These are phyloP conservation scores for Ctenomys sociabilis DNA, from an alignment of 2,113 vertebrate species.

Conservation along the genomic window DNA sequence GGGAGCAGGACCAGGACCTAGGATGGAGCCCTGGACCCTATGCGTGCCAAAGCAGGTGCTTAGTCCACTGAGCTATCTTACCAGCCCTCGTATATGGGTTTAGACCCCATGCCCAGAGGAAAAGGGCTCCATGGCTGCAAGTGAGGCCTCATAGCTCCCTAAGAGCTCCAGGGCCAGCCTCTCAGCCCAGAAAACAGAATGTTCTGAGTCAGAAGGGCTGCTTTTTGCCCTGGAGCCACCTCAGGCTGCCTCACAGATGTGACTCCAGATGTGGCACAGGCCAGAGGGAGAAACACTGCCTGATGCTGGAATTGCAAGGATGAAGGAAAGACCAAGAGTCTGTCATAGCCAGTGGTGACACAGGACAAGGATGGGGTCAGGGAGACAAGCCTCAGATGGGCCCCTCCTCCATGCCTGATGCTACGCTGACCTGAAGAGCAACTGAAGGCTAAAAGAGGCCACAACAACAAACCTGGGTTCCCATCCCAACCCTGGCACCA, in stretches of 20 bases:
- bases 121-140: accelerated
- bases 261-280: constrained; percentile 34
- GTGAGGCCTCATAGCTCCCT: neutral
- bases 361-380: neutral
- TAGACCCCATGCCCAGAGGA: neutral
- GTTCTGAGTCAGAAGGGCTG: neutral
- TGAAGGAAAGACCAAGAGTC: neutral
- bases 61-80: too few species aligned
- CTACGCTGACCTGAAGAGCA: too few species aligned
- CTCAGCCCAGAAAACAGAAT: neutral
- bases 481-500: accelerated
- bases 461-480: too few species aligned
- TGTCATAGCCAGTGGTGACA: neutral
- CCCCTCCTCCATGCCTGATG: accelerated
- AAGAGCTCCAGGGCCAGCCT: neutral
- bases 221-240: neutral
- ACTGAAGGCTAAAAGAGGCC: neutral
- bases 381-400: neutral
- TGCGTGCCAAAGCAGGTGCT: too few species aligned
- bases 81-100: neutral
- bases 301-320: neutral
- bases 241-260: constrained; percentile 25
- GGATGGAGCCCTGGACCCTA: too few species aligned
- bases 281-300: neutral
- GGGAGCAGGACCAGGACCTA: too few species aligned